Percentiles rank a stretch among this genome's conserved stretches.
These are phyloP conservation scores for Huso huso DNA, from an alignment of 2,797 vertebrate genomes.

Conservation along the genomic window DNA sequence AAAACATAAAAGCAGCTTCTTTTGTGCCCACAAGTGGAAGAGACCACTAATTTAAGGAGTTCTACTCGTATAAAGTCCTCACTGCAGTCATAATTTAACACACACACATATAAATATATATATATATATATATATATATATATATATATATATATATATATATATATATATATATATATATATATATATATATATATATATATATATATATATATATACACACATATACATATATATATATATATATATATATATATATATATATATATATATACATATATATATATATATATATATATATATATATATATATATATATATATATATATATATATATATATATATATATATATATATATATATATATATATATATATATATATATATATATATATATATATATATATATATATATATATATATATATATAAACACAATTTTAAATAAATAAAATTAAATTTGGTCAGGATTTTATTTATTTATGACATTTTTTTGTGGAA, in stretches of 20 bases:
- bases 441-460: constrained; percentile 11
- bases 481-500: constrained; percentile 69
- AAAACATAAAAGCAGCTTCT: constrained; percentile 45
- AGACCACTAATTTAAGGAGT: constrained; percentile 55
- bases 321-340: constrained; percentile 57
- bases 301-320: constrained; percentile 33
- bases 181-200: constrained; percentile 29
- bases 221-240: constrained; percentile 57
- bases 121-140: constrained; percentile 23
- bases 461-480: constrained; percentile 72
- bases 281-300: constrained; percentile 46
- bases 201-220: constrained; percentile 37
- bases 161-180: constrained; percentile 56
- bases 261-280: constrained; percentile 39
- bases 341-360: constrained; percentile 23
- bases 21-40: constrained; percentile 57
- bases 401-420: constrained; percentile 31
- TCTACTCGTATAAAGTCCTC: constrained; percentile 50
- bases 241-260: constrained; percentile 32
- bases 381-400: constrained; percentile 37
- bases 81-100: constrained; percentile 56
- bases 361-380: constrained; percentile 33
- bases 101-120: constrained; percentile 65
- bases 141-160: constrained; percentile 33
- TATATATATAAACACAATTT: constrained; percentile 16